phyloP scores from a whole-genome alignment of 1,140 invertebrate species.

The Drosophila nebulosa region DNA sequence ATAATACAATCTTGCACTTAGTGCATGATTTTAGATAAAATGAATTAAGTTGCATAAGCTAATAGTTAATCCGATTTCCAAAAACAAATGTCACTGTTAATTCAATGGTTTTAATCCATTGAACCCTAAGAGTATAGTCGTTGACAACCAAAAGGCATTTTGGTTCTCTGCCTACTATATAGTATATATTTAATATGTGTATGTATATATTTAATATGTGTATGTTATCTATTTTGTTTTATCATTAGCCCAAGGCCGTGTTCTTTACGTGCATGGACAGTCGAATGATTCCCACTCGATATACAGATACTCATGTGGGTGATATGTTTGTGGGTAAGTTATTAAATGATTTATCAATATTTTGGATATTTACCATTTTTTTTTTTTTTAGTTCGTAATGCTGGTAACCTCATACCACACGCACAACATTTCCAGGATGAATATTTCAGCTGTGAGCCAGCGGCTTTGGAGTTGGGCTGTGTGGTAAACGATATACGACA shows the following conservation, averaged over 20 bases:
- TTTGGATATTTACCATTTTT: slow-evolving; percentile 15
- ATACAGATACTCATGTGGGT: slow-evolving; percentile 96
- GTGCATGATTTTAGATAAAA: slow-evolving; percentile 4
- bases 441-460: slow-evolving; percentile 95
- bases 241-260: slow-evolving; percentile 92
- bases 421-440: slow-evolving; percentile 93
- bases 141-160: slow-evolving; percentile 19
- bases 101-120: slow-evolving; percentile 23
- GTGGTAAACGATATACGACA: slow-evolving; percentile 95
- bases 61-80: too few species aligned
- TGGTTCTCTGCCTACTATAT: slow-evolving; percentile 50
- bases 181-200: slow-evolving; percentile 31
- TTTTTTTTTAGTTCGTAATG: slow-evolving; percentile 90
- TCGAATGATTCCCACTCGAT: slow-evolving; percentile 96
- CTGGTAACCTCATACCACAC: slow-evolving; percentile 95
- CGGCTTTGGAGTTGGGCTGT: slow-evolving; percentile 95
- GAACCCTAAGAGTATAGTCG: slow-evolving; percentile 21
- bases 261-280: slow-evolving; percentile 99
- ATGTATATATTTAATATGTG: too few species aligned
- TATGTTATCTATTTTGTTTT: slow-evolving; percentile 32
- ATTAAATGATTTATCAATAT: slow-evolving; percentile 5
- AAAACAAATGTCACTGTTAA: too few species aligned
- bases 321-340: slow-evolving; percentile 96
- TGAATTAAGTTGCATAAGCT: too few species aligned
- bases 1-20: neutral